Conservation (phyloP, 2,113 vertebrate genomes). For the Gallinago jamesoni region DNA sequence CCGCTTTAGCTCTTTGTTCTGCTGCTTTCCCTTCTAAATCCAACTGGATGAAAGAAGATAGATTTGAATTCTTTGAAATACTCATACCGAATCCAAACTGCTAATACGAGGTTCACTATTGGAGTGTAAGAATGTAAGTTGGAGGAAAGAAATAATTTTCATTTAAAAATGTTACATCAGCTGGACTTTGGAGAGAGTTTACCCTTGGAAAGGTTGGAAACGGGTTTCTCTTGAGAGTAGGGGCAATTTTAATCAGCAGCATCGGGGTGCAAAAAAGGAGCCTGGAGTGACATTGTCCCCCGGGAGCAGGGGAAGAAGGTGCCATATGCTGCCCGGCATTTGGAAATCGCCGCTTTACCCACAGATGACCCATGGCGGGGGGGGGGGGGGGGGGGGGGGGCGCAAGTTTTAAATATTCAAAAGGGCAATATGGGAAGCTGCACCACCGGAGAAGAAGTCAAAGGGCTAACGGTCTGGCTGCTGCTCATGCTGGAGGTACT, state of each 20-base stretch:
- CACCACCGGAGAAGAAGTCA: not conserved
- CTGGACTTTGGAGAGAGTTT: not conserved
- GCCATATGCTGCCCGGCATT: not conserved
- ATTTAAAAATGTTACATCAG: not conserved
- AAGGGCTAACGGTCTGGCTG: not conserved
- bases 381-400: not conserved
- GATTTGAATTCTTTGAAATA: not conserved
- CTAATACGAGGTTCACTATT: accelerated
- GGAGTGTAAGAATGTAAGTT: not conserved
- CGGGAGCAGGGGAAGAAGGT: not conserved
- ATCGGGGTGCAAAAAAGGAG: not conserved
- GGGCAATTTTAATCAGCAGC: not conserved
- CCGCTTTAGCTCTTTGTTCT: not conserved
- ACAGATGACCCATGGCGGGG: not conserved
- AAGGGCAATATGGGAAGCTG: not conserved
- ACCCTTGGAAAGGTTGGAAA: not conserved
- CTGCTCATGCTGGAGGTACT: not conserved
- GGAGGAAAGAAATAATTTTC: not conserved
- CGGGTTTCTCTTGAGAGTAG: not conserved
- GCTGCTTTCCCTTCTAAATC: not conserved
- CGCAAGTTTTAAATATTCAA: not conserved
- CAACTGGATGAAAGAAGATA: not conserved
- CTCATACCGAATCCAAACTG: not conserved
- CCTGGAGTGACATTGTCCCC: not conserved
- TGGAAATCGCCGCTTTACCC: not conserved